Base-by-base conservation (phyloP, 2,113 vertebrate genomes). In the Trichechus manatus region DNA sequence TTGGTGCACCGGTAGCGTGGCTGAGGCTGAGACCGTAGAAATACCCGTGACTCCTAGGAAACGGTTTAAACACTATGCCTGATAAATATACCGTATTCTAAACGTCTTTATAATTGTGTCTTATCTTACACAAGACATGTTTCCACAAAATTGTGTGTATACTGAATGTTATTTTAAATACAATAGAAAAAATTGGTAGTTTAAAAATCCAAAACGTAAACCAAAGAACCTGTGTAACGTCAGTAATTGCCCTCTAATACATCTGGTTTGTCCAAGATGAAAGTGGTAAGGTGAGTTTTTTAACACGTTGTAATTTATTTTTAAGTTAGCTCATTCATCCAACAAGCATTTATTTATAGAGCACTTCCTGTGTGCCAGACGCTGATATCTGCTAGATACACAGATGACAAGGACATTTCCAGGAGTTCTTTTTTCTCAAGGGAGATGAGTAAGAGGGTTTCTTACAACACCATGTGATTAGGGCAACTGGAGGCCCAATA, bases 211-310 rank as follows among this genome's bases (percentile, higher is more conserved):
- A 59, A 5, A 9, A 70, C 63, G 6, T 64, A 44, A 77, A 56
- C 77, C 29, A 25, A 96, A 64, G 36, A 44, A 47, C 27, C 53
- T 68, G 10, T 64, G 19, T 77, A 70, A 79, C 42, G 29, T 47
- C 77, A 25, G 20, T 36, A 91, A 70, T 78, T 93, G 33, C 10
- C 29, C 8, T 94, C 86, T 81, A 44, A 90, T 90, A 72, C 86
- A 89, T 59, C 68, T 85, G 15, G 15, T 25, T 84, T 87, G 31
- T 80, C 39, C 3, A 86, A 88, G 61, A 68, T 74, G 36, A 88
- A 92, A 63, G 14, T 83, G 61, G 64, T 50, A 53, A 39, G 33
- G 7, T 68, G 64, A 85, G 19, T 74, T 91, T 93, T 93, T 19
- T n/a, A 59, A 89, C 78, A 36, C 1, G 31, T 50, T 22, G 44